Conservation (phyloP, 2,113 vertebrate species). For the Rattus norvegicus region GRCr8 NC_086026.1:36013001-36013500, state of each 20-base stretch:
- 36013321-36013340: not conserved
- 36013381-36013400: not conserved
- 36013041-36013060: not conserved
- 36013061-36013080: not conserved
- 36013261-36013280: not conserved
- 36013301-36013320: not conserved
- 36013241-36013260: not conserved
- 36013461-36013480: not conserved
- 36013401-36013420: not conserved
- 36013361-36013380: not conserved
- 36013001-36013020: conserved; percentile 32
- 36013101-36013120: not conserved
- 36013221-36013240: not conserved
- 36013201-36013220: no score
- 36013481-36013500: not conserved
- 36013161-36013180: not conserved
- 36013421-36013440: not conserved
- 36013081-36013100: not conserved
- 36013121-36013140: not conserved
- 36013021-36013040: conserved; percentile 24
- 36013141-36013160: not conserved
- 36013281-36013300: no score
- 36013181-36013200: not conserved
- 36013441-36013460: not conserved
- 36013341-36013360: not conserved